Evolutionary conservation across 2,888 invertebrate genomes (phyloP), one percentile per base, ranked within the genome.

Genomic region (Galerucella pusilla): DNA sequence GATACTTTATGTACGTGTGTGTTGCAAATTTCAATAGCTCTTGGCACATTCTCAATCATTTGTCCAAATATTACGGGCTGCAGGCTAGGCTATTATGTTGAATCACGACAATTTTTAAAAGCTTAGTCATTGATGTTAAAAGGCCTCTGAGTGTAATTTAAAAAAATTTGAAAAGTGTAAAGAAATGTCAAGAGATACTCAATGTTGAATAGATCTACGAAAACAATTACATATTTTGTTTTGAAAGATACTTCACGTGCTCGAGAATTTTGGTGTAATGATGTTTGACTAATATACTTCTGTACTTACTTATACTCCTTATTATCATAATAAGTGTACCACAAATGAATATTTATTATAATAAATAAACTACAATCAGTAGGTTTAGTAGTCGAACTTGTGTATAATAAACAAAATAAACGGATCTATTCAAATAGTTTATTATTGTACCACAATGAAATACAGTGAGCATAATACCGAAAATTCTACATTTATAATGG

Each of bases 1-100:
- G 35, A 42, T 77, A 65, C 64, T 65, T 65, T 65, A 46, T 65
- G 20, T 45, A 74, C 76, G 72, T 65, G 61, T 66, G 67, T 73
- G 79, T 76, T 78, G 79, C 77, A 52, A 72, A 71, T 61, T 75
- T 79, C 75, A 75, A 79, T 76, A 52, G 78, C 66, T 46, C 73
- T 76, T 68, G 71, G 75, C 77, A 71, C 70, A 59, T 74, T 71
- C 69, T 66, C 79, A 72, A 76, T 76, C 77, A 71, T 77, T 79
- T 81, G 81, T 80, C 80, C 80, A 82, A 82, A 82, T 80, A 81
- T 80, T 79, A 75, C 64, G 73, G 73, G 66, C 68, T 76, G 76
- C 59, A 25, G 46, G 12, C 61, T 52, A 73, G 46, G 9, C 61
- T 52, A 75, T 75, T 75, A 61, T 75, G 73, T 67, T 66, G 60